Base-by-base conservation (phyloP, 2,888 invertebrate genomes). In the Proisotoma minuta region DNA sequence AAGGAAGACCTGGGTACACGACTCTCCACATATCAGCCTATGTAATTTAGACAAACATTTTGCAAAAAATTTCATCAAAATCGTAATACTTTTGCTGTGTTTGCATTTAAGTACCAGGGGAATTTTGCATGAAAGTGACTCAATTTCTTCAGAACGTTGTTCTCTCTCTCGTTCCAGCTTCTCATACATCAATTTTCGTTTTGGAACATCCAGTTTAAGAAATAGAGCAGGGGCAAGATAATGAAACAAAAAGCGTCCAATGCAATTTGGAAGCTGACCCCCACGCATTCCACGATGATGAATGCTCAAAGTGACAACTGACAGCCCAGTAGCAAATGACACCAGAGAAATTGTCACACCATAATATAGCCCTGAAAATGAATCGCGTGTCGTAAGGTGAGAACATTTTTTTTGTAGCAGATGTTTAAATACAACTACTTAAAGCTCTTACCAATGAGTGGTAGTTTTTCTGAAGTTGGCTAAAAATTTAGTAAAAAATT, bases 331-430 rank as follows among this genome's bases (percentile, higher is more conserved):
- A 10, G 77, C 77, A 61, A 77, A 75, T 5, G 76, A 75, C 8
- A 77, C 77, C 49, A 77, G 66, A 40, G 80, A 80, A 51, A 83
- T 83, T 29, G 82, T 83, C 15, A 82, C 80, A 1, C 82, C 82
- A 71, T 83, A 83, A 75, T 83, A 83, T 51, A 83, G 75, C 59
- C 82, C 82, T 81, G n/a, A n/a, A n/a, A n/a, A n/a, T n/a, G n/a
- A n/a, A n/a, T n/a, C n/a, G n/a, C n/a, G n/a, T n/a, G n/a, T n/a
- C n/a, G n/a, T n/a, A n/a, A n/a, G n/a, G n/a, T n/a, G n/a, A n/a
- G n/a, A n/a, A n/a, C n/a, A n/a, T n/a, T n/a, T n/a, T n/a, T n/a
- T n/a, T n/a, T n/a, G n/a, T n/a, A n/a, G n/a, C n/a, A n/a, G n/a
- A n/a, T n/a, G n/a, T n/a, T n/a, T n/a, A n/a, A n/a, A n/a, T n/a